Base-by-base conservation (phyloP, 2,113 vertebrate species). In the Oncorhynchus tshawytscha region DNA sequence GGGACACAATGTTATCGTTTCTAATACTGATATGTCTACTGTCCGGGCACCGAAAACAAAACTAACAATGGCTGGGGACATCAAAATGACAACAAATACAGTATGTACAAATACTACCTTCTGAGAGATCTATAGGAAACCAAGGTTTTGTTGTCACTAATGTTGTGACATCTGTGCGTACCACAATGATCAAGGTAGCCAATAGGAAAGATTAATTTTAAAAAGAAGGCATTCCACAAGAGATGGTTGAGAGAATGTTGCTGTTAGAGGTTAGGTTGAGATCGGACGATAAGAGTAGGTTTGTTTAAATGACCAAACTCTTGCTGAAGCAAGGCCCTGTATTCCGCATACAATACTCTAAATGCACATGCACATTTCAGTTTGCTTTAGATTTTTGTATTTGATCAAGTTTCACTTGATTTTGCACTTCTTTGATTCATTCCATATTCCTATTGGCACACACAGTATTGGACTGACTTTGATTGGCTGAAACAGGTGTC, bases 361-460 rank as follows among this genome's bases (percentile, higher is more conserved):
- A 72, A 74, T 77, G 85, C 70, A 68, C 67, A 39, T 76, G 85
- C 71, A 67, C 65, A 67, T 31, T 29, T 15, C 12, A 29, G 8
- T 39, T 48, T 49, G 20, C 84, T 48, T 79, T 82, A 75, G 45
- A 80, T 22, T 29, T 70, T 84, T 75, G 39, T 74, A 70, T 39
- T 39, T 45, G 2, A 84, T 24, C 68, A 39, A 68, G 29, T 82
- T 76, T 45, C 82, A 83, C 80, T 80, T 83, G 73, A 89, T 81
- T 49, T 90, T 91, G 90, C 88, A 89, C 84, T 86, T 87, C 65
- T 82, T 49, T 45, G 62, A 13, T 70, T 87, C 66, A 75, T 84
- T 89, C 72, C 67, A 80, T 27, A 13, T 79, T 83, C 70, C 18
- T 70, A 16, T 25, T 25, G 22, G 57, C 75, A 69, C 67, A 27